Evolutionary conservation across 1,140 invertebrate genomes (phyloP).

Genomic region (Drosophila ananassae): DNA sequence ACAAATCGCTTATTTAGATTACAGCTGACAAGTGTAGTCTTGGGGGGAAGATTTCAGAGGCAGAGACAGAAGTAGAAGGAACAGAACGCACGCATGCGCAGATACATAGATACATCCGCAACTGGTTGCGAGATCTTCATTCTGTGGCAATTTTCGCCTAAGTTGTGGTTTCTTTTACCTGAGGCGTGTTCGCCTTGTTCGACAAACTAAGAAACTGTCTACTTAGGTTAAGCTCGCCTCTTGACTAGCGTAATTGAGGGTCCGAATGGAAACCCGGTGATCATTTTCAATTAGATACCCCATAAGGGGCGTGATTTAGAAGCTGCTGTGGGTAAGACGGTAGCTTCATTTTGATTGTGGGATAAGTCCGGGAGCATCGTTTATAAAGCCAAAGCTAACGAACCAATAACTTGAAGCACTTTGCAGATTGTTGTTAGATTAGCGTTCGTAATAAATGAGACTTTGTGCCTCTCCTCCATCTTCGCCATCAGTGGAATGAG

Average conservation of each 20-base stretch:
- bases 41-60: not conserved
- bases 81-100: constrained; percentile 41
- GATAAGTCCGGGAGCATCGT: constrained; percentile 45
- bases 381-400: constrained; percentile 45
- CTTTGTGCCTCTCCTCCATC: not conserved
- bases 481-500: constrained; percentile 13
- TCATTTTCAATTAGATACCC: constrained; percentile 69
- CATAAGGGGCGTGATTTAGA: constrained; percentile 36
- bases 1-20: constrained; percentile 79
- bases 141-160: constrained; percentile 22
- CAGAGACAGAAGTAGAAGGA: not conserved
- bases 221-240: constrained; percentile 56
- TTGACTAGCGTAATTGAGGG: constrained; percentile 29
- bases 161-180: constrained; percentile 17
- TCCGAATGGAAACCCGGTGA: constrained; percentile 35
- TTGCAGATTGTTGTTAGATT: constrained; percentile 51
- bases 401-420: constrained; percentile 51
- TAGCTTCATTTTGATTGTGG: constrained; percentile 47
- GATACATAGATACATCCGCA: constrained; percentile 8
- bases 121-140: constrained; percentile 51
- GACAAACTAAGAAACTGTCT: constrained; percentile 69
- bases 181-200: constrained; percentile 57
- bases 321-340: constrained; percentile 62
- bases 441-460: constrained; percentile 40
- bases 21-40: constrained; percentile 55